These are phyloP conservation scores for Microchrysa polita DNA, from an alignment of 2,888 invertebrate genomes.

Conservation along the genomic window DNA sequence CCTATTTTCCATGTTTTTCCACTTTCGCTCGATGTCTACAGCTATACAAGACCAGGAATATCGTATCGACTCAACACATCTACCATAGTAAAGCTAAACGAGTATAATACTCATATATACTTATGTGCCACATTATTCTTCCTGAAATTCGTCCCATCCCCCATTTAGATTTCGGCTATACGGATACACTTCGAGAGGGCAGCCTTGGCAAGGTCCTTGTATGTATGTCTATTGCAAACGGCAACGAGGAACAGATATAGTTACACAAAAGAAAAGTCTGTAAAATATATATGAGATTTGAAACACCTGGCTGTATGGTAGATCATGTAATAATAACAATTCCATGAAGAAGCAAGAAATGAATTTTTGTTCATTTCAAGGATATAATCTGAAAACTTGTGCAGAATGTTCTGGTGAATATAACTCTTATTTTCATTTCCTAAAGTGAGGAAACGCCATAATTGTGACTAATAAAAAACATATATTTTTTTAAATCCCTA, in stretches of 20 bases:
- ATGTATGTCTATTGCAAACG: conserved; percentile 29
- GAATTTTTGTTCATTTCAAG: too few relatives aligned
- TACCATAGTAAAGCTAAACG: too few relatives aligned
- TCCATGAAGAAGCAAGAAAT: too few relatives aligned
- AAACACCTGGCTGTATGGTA: conserved; percentile 49
- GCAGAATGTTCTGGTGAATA: too few relatives aligned
- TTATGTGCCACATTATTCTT: conserved; percentile 17
- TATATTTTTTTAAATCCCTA: too few relatives aligned
- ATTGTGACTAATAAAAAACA: too few relatives aligned
- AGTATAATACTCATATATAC: not conserved
- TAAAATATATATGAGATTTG: conserved; percentile 50
- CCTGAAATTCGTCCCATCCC: conserved; percentile 20
- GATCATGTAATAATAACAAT: conserved; percentile 1
- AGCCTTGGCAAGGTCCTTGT: not conserved
- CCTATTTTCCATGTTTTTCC: conserved; percentile 7
- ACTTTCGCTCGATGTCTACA: conserved; percentile 6
- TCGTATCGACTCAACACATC: conserved; percentile 35
- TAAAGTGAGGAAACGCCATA: too few relatives aligned
- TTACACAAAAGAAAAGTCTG: conserved; percentile 21
- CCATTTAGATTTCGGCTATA: not conserved
- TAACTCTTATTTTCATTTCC: too few relatives aligned
- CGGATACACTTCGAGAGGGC: not conserved
- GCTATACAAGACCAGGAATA: conserved; percentile 4
- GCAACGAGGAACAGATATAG: conserved; percentile 18
- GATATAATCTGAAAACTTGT: too few relatives aligned